phyloP scores from a whole-genome alignment of 2,113 vertebrate species.

The Tachycineta bicolor region DNA sequence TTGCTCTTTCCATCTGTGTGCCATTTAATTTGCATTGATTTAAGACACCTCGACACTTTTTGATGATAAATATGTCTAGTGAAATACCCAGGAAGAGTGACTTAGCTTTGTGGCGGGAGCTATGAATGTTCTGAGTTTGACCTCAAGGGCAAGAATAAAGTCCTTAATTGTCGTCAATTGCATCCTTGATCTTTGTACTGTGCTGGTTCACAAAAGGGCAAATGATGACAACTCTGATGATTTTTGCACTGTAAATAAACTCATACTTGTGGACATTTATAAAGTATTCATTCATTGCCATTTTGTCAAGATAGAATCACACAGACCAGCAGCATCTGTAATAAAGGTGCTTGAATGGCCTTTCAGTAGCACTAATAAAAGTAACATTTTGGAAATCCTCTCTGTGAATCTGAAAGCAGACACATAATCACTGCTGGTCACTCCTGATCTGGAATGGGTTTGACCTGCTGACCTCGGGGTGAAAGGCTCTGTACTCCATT shows the following conservation, averaged over 20 bases:
- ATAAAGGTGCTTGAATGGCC: background rate
- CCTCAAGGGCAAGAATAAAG: conserved; percentile 6
- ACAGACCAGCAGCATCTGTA: background rate
- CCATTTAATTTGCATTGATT: background rate
- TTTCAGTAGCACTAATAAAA: conserved; percentile 23
- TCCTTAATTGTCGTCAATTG: conserved; percentile 8
- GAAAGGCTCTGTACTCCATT: conserved; percentile 60
- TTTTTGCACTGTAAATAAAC: background rate
- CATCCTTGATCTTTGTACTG: conserved; percentile 33
- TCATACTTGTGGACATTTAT: background rate
- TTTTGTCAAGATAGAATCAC: background rate
- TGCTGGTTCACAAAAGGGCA: background rate
- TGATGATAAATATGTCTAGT: background rate
- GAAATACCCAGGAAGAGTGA: background rate
- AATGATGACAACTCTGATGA: background rate
- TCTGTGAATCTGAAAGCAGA: background rate
- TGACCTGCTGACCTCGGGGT: conserved; percentile 58
- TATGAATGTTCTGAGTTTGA: background rate
- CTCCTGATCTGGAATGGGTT: conserved; percentile 26
- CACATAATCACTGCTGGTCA: conserved; percentile 22
- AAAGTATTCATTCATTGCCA: background rate
- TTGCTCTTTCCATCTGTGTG: background rate
- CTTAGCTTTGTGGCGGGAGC: background rate
- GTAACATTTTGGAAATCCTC: background rate
- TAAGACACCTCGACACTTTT: background rate